Conservation (phyloP, 2,113 vertebrate species). For the Phrynocephalus versicolor region DNA sequence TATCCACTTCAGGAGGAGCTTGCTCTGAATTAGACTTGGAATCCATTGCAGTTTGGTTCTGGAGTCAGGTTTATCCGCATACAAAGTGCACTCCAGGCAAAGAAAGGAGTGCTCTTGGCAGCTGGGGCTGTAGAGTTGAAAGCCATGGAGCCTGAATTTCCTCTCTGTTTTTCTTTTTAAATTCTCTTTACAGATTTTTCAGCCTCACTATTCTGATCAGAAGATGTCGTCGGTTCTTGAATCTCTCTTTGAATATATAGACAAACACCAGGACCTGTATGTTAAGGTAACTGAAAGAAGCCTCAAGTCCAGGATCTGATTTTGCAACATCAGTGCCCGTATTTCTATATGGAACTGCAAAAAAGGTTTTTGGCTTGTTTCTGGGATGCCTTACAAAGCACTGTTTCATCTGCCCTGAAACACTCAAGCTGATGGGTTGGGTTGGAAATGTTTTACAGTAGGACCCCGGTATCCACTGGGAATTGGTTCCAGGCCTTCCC, state of each 20-base stretch:
- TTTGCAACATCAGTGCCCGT: neutral
- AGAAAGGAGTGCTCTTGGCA: neutral
- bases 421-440: neutral
- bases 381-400: neutral
- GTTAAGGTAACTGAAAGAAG: slow-evolving; percentile 79
- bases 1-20: too few relatives aligned
- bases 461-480: too few relatives aligned
- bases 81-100: neutral
- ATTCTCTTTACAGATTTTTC: slow-evolving; percentile 24
- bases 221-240: slow-evolving; percentile 82
- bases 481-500: too few relatives aligned
- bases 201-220: neutral
- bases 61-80: neutral
- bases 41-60: neutral
- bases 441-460: neutral
- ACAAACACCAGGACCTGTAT: slow-evolving; percentile 90
- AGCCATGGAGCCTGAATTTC: neutral
- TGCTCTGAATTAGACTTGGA: neutral
- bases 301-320: neutral
- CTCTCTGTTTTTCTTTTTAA: neutral
- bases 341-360: neutral
- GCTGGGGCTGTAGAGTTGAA: neutral
- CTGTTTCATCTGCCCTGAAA: neutral
- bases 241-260: slow-evolving; percentile 87
- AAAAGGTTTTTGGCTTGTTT: neutral